phyloP scores from a whole-genome alignment of 2,888 invertebrate species.

The Drosophila heteroneura region DNA sequence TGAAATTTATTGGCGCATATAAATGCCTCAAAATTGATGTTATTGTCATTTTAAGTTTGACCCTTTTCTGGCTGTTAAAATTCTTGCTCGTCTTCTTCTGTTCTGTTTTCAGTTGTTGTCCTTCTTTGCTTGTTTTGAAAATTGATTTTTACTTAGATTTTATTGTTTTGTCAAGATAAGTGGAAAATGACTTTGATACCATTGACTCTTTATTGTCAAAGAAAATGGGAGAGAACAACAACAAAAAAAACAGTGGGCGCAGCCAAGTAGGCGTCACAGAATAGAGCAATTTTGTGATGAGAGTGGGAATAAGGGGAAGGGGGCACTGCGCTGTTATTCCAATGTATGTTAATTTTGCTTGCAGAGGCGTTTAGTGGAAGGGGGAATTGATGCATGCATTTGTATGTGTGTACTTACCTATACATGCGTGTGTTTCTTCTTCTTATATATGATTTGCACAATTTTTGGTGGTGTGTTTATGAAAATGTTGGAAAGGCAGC shows the following conservation, averaged over 20 bases:
- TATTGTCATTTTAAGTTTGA: constrained; percentile 73
- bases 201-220: constrained; percentile 42
- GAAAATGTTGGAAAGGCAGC: constrained; percentile 9
- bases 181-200: constrained; percentile 57
- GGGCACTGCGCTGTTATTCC: constrained; percentile 32
- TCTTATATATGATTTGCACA: constrained; percentile 11
- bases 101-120: constrained; percentile 50
- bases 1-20: constrained; percentile 81
- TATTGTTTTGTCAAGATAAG: constrained; percentile 66
- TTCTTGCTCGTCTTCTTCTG: constrained; percentile 36
- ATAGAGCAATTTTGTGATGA: constrained; percentile 66
- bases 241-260: constrained; percentile 64
- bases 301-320: constrained; percentile 1
- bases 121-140: constrained; percentile 70
- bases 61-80: constrained; percentile 46
- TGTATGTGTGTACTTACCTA: constrained; percentile 30
- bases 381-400: not conserved
- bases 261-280: constrained; percentile 70
- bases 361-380: constrained; percentile 10
- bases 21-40: constrained; percentile 82
- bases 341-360: constrained; percentile 65
- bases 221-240: constrained; percentile 32
- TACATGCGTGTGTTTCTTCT: constrained; percentile 6
- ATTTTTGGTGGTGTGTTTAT: constrained; percentile 3
- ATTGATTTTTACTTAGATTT: constrained; percentile 75